Evolutionary conservation across 1,140 invertebrate genomes (phyloP).

Genomic region (Heterodera schachtii): DNA sequence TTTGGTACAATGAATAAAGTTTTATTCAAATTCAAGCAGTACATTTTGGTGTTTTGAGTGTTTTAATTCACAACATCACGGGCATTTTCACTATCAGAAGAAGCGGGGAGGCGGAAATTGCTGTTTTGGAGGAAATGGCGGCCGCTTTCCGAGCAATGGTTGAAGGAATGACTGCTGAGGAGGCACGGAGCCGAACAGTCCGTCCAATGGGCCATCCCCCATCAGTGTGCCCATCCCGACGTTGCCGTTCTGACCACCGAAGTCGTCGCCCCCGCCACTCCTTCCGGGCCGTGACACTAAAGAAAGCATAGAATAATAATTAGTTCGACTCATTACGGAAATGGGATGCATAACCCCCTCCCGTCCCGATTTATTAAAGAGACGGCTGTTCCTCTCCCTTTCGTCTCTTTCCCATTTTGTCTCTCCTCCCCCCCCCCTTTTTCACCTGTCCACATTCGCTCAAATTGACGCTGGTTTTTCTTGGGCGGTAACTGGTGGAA

Average conservation of each 20-base stretch:
- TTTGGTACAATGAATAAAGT: background rate
- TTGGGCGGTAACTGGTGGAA: conserved; percentile 63
- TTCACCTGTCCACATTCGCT: conserved; percentile 58
- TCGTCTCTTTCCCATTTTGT: no score
- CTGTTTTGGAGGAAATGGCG: background rate
- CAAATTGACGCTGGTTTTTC: conserved; percentile 60
- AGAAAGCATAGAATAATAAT: background rate
- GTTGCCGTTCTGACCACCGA: conserved; percentile 7
- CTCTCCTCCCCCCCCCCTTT: background rate
- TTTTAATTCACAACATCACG: background rate
- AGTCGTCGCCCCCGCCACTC: conserved; percentile 30
- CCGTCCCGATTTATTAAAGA: no score
- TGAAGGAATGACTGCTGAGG: conserved; percentile 20
- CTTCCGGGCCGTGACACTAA: conserved; percentile 35
- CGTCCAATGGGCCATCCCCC: conserved; percentile 1
- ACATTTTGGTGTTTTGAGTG: conserved; percentile 3
- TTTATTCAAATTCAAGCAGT: conserved; percentile 12
- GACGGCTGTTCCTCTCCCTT: no score
- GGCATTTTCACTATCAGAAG: conserved; percentile 11
- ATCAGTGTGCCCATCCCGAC: background rate
- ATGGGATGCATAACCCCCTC: no score
- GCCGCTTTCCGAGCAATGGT: conserved; percentile 17
- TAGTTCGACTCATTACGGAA: no score
- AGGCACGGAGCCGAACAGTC: conserved; percentile 18
- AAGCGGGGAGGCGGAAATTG: conserved; percentile 32